These are phyloP conservation scores for Acestrorhynchus altus DNA, from an alignment of 2,797 vertebrate species.

Conservation along the genomic window DNA sequence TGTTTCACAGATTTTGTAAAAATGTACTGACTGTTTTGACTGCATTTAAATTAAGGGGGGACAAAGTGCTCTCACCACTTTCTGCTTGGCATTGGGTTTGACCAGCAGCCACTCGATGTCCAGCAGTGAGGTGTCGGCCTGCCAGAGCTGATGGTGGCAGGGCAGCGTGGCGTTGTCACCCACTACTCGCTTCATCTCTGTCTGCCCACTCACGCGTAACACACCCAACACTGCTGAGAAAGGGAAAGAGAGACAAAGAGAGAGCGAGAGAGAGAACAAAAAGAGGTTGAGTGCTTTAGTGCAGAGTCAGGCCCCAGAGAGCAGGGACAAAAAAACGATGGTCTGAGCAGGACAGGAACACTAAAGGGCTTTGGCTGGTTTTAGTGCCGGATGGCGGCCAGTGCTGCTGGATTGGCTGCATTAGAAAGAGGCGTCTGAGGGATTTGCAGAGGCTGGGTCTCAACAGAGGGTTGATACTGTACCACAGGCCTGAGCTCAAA, in stretches of 20 bases:
- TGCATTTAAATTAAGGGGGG: not conserved
- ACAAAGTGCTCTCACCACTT: constrained; percentile 78
- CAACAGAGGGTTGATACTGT: constrained; percentile 7
- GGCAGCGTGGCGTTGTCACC: constrained; percentile 91
- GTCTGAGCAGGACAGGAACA: not conserved
- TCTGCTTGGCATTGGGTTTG: constrained; percentile 81
- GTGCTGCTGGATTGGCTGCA: constrained; percentile 6
- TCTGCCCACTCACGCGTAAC: constrained; percentile 77
- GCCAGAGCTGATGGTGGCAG: constrained; percentile 88
- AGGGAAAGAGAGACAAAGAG: constrained; percentile 27
- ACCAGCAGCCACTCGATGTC: constrained; percentile 94
- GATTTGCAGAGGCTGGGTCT: constrained; percentile 14
- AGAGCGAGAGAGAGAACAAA: constrained; percentile 22
- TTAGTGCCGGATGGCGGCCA: constrained; percentile 18
- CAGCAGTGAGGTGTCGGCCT: constrained; percentile 83
- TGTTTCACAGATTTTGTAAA: too few species aligned
- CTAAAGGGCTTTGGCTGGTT: constrained; percentile 27
- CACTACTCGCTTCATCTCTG: constrained; percentile 88
- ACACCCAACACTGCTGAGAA: constrained; percentile 65
- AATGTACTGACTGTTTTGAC: not conserved
- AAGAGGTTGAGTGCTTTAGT: not conserved
- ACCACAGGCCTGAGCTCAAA: constrained; percentile 18
- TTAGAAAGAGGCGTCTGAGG: constrained; percentile 28
- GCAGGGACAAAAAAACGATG: not conserved
- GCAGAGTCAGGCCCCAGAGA: not conserved